Conservation (phyloP, 2,113 vertebrate genomes). For the Cygnus buccinator region DNA sequence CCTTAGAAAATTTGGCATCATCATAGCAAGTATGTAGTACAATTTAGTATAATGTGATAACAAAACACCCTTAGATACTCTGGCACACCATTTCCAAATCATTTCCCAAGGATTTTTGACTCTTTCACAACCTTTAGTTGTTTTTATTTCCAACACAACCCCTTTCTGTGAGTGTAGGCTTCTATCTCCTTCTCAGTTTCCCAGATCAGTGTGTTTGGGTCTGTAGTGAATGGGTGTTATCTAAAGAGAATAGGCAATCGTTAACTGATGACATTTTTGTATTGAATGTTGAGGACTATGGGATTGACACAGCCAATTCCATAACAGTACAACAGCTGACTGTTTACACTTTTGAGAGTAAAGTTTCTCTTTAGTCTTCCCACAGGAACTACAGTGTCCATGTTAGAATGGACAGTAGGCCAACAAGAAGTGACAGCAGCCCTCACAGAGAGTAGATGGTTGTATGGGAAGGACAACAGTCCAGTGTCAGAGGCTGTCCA, state of each 20-base stretch:
- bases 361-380: neutral
- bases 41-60: neutral
- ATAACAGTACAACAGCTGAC: neutral
- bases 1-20: neutral
- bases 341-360: neutral
- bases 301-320: neutral
- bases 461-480: neutral
- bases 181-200: neutral
- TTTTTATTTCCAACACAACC: neutral
- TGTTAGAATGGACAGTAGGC: neutral
- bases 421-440: neutral
- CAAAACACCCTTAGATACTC: neutral
- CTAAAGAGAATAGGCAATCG: neutral
- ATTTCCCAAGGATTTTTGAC: neutral
- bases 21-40: no score
- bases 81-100: neutral
- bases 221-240: neutral
- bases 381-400: neutral
- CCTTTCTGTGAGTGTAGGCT: neutral
- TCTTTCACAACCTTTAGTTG: neutral
- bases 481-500: neutral
- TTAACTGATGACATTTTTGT: neutral
- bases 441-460: neutral
- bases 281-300: neutral
- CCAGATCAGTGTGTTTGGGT: neutral